Percentiles rank a stretch among this genome's conserved stretches.
Conservation (phyloP, 2,888 invertebrate genomes). For the Philopedon plagiatum region DNA sequence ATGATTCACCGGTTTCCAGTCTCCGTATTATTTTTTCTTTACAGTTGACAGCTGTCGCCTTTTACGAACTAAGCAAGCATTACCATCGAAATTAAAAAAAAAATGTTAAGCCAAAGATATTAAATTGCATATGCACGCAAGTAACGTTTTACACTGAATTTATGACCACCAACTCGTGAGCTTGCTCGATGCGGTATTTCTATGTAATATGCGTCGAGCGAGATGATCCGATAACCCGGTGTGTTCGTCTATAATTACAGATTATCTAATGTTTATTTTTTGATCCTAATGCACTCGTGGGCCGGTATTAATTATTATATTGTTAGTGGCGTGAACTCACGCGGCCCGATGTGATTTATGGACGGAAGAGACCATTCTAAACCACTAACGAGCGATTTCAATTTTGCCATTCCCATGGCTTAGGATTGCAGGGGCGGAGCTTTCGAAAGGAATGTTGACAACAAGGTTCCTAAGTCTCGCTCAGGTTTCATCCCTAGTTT, state of each 20-base stretch:
- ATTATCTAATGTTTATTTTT: slow-evolving; percentile 68
- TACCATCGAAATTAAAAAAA: no score
- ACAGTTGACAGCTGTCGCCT: no score
- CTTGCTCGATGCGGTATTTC: slow-evolving; percentile 51
- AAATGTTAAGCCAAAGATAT: no score
- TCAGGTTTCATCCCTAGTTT: no score
- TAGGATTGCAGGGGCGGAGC: neutral
- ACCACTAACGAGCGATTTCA: slow-evolving; percentile 66
- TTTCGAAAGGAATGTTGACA: no score
- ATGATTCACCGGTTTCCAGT: no score
- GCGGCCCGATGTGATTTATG: slow-evolving; percentile 64
- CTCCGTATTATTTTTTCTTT: no score
- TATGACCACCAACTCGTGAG: slow-evolving; percentile 49
- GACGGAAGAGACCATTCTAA: slow-evolving; percentile 62
- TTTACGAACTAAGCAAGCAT: no score
- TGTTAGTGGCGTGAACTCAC: slow-evolving; percentile 66
- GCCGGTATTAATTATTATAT: slow-evolving; percentile 67
- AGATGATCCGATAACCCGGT: slow-evolving; percentile 59
- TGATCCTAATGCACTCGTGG: slow-evolving; percentile 64
- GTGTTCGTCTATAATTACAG: slow-evolving; percentile 65
- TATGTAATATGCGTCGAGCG: slow-evolving; percentile 51
- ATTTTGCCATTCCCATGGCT: slow-evolving; percentile 65
- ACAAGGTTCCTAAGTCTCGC: no score
- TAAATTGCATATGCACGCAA: slow-evolving; percentile 5
- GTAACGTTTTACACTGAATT: slow-evolving; percentile 20